phyloP scores from a whole-genome alignment of 1,140 invertebrate genomes.

The Limonius californicus region DNA sequence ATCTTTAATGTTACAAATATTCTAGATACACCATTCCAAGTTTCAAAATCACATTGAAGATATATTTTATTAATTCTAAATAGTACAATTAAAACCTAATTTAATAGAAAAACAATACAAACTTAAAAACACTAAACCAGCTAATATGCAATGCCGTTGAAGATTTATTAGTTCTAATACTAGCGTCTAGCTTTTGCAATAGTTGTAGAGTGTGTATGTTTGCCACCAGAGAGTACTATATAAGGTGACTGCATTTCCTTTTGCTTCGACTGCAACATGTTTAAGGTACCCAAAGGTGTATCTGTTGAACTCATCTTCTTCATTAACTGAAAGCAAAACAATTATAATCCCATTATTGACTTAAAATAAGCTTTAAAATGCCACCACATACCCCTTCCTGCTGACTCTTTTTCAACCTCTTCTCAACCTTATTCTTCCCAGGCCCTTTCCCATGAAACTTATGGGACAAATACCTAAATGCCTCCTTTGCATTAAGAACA shows the following conservation, averaged over 20 bases:
- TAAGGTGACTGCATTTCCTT: slow-evolving; percentile 94
- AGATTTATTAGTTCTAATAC: too few relatives aligned
- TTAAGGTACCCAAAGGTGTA: slow-evolving; percentile 91
- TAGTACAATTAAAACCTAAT: too few relatives aligned
- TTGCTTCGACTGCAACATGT: slow-evolving; percentile 93
- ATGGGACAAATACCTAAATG: slow-evolving; percentile 92
- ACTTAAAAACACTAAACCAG: too few relatives aligned
- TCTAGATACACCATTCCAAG: too few relatives aligned
- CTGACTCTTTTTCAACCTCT: slow-evolving; percentile 90
- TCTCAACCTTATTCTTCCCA: slow-evolving; percentile 98
- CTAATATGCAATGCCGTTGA: too few relatives aligned
- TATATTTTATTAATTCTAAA: too few relatives aligned
- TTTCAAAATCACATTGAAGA: too few relatives aligned
- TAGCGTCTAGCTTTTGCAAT: slow-evolving; percentile 36
- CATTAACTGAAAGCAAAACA: slow-evolving; percentile 67
- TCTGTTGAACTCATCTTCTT: slow-evolving; percentile 99
- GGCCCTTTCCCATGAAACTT: slow-evolving; percentile 99
- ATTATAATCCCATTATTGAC: too few relatives aligned
- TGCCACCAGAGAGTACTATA: slow-evolving; percentile 89
- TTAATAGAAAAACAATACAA: too few relatives aligned
- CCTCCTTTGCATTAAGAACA: slow-evolving; percentile 90
- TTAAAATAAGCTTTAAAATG: background rate
- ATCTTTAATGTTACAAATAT: too few relatives aligned
- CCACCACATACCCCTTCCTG: slow-evolving; percentile 75
- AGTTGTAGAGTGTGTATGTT: slow-evolving; percentile 51